phyloP scores from a whole-genome alignment of 2,797 vertebrate genomes.

The Ibycter americanus region DNA sequence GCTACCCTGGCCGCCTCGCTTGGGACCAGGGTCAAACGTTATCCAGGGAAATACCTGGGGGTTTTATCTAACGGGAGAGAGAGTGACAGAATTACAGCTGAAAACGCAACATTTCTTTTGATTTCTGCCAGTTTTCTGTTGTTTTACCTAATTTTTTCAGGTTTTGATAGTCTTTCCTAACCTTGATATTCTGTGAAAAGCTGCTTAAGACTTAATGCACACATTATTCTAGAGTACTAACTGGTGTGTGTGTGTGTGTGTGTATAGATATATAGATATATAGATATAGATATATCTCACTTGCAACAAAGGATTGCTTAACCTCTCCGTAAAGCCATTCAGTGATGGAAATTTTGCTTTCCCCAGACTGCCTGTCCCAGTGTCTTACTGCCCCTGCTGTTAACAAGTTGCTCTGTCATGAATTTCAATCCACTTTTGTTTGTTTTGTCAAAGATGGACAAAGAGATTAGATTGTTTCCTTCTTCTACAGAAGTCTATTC shows the following conservation, averaged over 20 bases:
- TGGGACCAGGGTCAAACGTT: not conserved
- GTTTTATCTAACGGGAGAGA: not conserved
- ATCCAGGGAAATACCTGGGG: fast-evolving
- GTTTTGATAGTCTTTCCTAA: not conserved
- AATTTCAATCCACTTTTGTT: not conserved
- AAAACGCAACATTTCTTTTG: not conserved
- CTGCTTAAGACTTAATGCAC: not conserved
- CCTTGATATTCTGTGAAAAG: not conserved
- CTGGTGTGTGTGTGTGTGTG: fast-evolving
- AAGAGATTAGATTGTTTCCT: not conserved
- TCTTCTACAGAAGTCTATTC: not conserved
- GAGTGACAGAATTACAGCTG: not conserved
- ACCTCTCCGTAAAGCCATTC: not conserved
- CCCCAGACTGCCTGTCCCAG: not conserved
- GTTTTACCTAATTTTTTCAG: not conserved
- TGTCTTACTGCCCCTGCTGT: not conserved
- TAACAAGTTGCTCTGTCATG: not conserved
- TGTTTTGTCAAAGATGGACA: not conserved
- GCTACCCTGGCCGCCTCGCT: too few relatives aligned
- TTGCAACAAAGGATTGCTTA: not conserved
- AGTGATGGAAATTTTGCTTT: not conserved
- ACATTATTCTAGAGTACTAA: fast-evolving
- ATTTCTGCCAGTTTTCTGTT: not conserved
- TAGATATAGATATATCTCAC: not conserved
- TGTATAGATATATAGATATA: fast-evolving